A percentile compares a stretch with the other conserved stretches of the same genome.
phyloP scores from a whole-genome alignment of 2,113 vertebrate species.

The Hymenochirus boettgeri region DNA sequence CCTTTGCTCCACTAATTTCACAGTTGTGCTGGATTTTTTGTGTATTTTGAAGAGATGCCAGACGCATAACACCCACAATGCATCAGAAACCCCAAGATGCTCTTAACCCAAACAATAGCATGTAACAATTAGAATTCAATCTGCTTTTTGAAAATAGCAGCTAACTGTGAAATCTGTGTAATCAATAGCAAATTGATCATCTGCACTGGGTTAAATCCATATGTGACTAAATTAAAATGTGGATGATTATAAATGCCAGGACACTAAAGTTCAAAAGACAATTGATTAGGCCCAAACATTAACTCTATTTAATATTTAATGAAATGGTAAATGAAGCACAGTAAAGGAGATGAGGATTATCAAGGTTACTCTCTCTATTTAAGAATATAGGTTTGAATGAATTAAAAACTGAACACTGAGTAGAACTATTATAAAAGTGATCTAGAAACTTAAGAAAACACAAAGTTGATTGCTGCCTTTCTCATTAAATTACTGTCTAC shows the following conservation, averaged over 20 bases:
- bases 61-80: neutral
- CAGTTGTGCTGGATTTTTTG: neutral
- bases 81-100: slow-evolving; percentile 1
- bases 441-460: too few relatives aligned
- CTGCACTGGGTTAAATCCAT: slow-evolving; percentile 11
- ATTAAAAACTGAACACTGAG: neutral
- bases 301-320: slow-evolving; percentile 39
- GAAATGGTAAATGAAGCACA: slow-evolving; percentile 33
- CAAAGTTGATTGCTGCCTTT: too few relatives aligned
- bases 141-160: slow-evolving; percentile 5
- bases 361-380: slow-evolving; percentile 5
- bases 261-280: slow-evolving; percentile 32
- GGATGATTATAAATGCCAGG: slow-evolving; percentile 32
- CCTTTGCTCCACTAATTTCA: neutral
- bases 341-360: slow-evolving; percentile 25
- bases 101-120: slow-evolving; percentile 5
- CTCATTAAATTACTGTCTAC: too few relatives aligned
- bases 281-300: slow-evolving; percentile 34
- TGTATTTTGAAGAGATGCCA: slow-evolving; percentile 6
- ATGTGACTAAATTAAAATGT: slow-evolving; percentile 9
- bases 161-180: slow-evolving; percentile 23
- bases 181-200: slow-evolving; percentile 25
- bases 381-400: neutral
- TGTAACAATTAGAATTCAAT: slow-evolving; percentile 19
- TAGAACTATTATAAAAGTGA: too few relatives aligned